phyloP scores from a whole-genome alignment of 2,797 vertebrate species.

The Urosaurus nigricauda region DNA sequence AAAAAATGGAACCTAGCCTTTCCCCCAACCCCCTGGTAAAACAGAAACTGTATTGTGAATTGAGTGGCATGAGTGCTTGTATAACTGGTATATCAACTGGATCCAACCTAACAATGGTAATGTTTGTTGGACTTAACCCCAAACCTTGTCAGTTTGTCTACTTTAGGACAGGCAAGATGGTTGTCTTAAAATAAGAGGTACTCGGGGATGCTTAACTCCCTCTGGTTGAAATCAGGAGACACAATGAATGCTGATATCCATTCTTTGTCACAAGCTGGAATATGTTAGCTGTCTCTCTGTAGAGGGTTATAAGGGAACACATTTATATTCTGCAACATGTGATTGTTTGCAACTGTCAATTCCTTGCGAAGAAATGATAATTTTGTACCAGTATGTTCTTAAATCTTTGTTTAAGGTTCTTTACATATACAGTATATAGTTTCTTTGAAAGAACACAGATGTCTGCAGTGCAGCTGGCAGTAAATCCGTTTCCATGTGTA shows the following conservation, averaged over 20 bases:
- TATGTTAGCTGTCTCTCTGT: slow-evolving; percentile 51
- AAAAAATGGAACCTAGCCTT: background rate
- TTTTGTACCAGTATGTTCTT: slow-evolving; percentile 54
- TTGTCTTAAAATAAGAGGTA: background rate
- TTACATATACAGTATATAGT: slow-evolving; percentile 54
- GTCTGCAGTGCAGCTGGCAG: slow-evolving; percentile 71
- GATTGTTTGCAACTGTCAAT: slow-evolving; percentile 48
- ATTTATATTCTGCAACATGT: slow-evolving; percentile 59
- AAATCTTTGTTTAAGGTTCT: slow-evolving; percentile 64
- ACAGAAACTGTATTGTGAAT: background rate
- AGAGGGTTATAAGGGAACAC: slow-evolving; percentile 55
- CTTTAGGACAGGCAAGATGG: background rate
- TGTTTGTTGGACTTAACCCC: background rate
- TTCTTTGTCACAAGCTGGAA: slow-evolving; percentile 59
- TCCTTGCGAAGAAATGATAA: slow-evolving; percentile 54
- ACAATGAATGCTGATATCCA: slow-evolving; percentile 38
- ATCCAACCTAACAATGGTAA: background rate
- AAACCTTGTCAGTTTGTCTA: background rate
- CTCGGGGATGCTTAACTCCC: no score
- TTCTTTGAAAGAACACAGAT: slow-evolving; percentile 75
- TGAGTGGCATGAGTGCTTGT: background rate
- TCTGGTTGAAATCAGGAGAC: slow-evolving; percentile 8
- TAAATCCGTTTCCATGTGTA: slow-evolving; percentile 36
- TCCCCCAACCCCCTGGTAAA: no score
- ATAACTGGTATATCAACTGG: background rate